Percentiles rank a stretch among this genome's conserved stretches.
Conservation (phyloP, 35 echinoderm and acorn worm genomes). For the Chiridota heheva region DNA sequence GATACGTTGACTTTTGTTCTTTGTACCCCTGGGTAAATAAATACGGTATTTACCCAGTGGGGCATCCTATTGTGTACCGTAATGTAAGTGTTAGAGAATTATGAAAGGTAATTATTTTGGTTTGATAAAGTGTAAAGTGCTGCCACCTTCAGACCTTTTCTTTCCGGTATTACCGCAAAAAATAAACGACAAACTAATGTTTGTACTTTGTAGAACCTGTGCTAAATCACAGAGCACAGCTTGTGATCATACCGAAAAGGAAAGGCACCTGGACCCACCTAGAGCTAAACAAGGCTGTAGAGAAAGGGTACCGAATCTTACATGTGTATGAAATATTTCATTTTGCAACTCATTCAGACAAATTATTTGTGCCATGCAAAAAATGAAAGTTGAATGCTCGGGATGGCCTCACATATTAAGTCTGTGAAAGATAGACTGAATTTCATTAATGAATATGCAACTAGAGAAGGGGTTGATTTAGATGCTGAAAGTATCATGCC, state of each 20-base stretch:
- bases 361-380: constrained; percentile 27
- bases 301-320: constrained; percentile 12
- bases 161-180: constrained; percentile 15
- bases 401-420: constrained; percentile 26
- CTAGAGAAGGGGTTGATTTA: constrained; percentile 37
- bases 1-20: constrained; percentile 29
- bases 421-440: constrained; percentile 11
- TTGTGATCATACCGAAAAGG: no score
- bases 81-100: background rate
- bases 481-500: background rate
- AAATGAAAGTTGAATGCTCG: constrained; percentile 26
- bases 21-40: constrained; percentile 21
- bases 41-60: constrained; percentile 38
- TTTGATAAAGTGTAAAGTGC: constrained; percentile 34
- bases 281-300: constrained; percentile 39
- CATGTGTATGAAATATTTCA: constrained; percentile 11
- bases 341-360: background rate
- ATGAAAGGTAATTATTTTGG: constrained; percentile 36
- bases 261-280: no score
- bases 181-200: constrained; percentile 9
- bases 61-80: constrained; percentile 18
- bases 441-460: constrained; percentile 19
- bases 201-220: constrained; percentile 9
- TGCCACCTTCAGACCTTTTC: constrained; percentile 17
- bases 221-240: background rate